Evolutionary conservation across 2,113 vertebrate species (phyloP).

Genomic region (Poeciliopsis occidentalis): DNA sequence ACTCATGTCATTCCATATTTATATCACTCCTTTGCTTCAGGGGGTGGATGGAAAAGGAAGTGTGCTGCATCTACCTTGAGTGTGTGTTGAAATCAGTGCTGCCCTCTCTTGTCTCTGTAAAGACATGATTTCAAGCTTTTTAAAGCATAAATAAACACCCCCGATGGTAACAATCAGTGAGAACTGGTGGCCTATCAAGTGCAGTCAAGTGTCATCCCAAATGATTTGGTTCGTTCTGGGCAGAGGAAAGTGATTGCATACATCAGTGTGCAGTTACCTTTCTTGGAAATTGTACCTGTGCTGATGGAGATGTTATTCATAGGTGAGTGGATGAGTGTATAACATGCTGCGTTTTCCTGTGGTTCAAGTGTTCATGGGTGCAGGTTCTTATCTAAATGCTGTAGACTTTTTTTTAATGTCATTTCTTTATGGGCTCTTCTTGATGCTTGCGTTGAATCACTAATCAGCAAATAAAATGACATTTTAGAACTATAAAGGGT

Average conservation of each 20-base stretch:
- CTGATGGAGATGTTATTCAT: slow-evolving; percentile 60
- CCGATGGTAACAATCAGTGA: slow-evolving; percentile 70
- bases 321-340: slow-evolving; percentile 29
- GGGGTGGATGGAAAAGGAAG: neutral
- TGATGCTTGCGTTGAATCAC: neutral
- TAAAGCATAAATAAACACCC: slow-evolving; percentile 69
- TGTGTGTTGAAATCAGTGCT: slow-evolving; percentile 53
- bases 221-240: slow-evolving; percentile 63
- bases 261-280: slow-evolving; percentile 48
- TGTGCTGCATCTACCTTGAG: slow-evolving; percentile 31
- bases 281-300: slow-evolving; percentile 47
- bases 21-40: slow-evolving; percentile 7
- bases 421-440: neutral
- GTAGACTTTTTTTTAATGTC: neutral
- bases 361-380: slow-evolving; percentile 6
- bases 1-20: slow-evolving; percentile 25
- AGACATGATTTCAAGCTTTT: slow-evolving; percentile 63
- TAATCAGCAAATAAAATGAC: neutral
- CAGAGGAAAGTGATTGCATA: slow-evolving; percentile 69
- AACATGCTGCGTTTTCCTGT: slow-evolving; percentile 27
- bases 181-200: slow-evolving; percentile 55
- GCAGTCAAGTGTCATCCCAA: slow-evolving; percentile 68
- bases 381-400: neutral
- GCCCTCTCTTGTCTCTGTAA: slow-evolving; percentile 28
- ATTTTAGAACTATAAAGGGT: neutral